Base-by-base conservation (phyloP, 2,113 vertebrate genomes). In the Bathybates hornii region DNA sequence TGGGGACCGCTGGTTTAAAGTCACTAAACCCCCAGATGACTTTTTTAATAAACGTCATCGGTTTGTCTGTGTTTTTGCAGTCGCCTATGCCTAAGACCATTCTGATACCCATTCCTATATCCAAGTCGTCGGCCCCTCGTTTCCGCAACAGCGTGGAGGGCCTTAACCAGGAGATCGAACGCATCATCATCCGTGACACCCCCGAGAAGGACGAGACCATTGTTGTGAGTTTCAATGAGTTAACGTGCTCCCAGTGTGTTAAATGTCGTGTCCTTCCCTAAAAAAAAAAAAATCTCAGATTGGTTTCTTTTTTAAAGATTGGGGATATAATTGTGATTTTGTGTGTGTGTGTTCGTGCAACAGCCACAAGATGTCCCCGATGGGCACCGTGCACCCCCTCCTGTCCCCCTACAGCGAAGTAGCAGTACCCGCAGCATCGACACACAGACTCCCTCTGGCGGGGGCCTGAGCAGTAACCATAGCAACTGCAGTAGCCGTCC, bases 131-230 rank as follows among this genome's bases (percentile, higher is more conserved):
- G 0, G 97, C 98, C 10, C 98, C 98, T 2, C 96, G 98, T 63
- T 99, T 99, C 95, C 97, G 99, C 76, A 99, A 99, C 96, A 99
- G 99, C 7, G 97, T 99, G 41, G 99, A 99, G 95, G 98, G 99
- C 41, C 94, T 99, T 89, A 99, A 99, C 96, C 99, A 99, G 91
- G 99, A 99, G 96, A 98, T 99, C 43, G 99, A 99, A 87, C 96
- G 96, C 84, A 99, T 99, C 94, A 99, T 99, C 91, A 99, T 99
- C 96, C 97, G 98, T 36, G 98, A 99, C 95, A 97, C 98, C 0
- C 97, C 97, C 3, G 98, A 99, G 87, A 98, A 99, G 90, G 98
- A 99, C 6, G 98, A 98, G 57, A 97, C 98, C 83, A 98, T 99
- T 38, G 92, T 98, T 83, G 99, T 99, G 96, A 97, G 98, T 98